Percentiles rank a stretch among this genome's conserved stretches.
Evolutionary conservation across 1,140 invertebrate genomes (phyloP).

Genomic region (Coelopa frigida): DNA sequence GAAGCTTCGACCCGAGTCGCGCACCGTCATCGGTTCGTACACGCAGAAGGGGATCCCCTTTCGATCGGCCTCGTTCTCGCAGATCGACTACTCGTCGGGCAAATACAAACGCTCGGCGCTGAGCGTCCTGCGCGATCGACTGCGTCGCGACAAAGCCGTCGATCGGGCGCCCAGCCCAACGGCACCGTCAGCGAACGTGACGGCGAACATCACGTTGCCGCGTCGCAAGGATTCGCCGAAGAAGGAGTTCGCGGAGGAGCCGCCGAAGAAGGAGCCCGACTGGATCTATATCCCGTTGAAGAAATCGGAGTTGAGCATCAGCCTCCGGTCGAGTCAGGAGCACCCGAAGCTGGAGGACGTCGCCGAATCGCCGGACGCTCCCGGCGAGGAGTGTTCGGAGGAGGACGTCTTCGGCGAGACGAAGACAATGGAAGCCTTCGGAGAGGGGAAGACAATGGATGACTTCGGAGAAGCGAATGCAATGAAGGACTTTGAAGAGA

Average conservation of each 20-base stretch:
- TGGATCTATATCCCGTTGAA: slow-evolving; percentile 39
- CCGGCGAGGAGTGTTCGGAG: slow-evolving; percentile 37
- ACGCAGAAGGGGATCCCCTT: slow-evolving; percentile 57
- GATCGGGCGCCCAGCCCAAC: slow-evolving; percentile 29
- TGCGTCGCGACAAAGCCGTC: slow-evolving; percentile 34
- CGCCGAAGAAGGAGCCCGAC: slow-evolving; percentile 24
- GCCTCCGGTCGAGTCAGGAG: slow-evolving; percentile 36
- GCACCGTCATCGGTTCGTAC: slow-evolving; percentile 52
- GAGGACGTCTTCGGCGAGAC: too few species aligned
- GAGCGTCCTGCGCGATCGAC: slow-evolving; percentile 35
- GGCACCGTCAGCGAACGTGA: slow-evolving; percentile 5
- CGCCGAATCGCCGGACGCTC: slow-evolving; percentile 25
- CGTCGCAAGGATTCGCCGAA: not conserved
- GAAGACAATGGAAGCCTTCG: too few species aligned
- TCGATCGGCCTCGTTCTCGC: slow-evolving; percentile 75
- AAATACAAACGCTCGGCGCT: slow-evolving; percentile 33
- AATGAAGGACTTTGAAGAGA: too few species aligned
- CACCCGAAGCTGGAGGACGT: slow-evolving; percentile 30
- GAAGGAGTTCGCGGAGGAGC: not conserved
- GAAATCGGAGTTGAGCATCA: slow-evolving; percentile 27
- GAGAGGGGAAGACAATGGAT: too few species aligned
- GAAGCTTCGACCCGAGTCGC: slow-evolving; percentile 49
- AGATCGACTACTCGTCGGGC: slow-evolving; percentile 60
- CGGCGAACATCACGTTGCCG: slow-evolving; percentile 2
- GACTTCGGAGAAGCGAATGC: too few species aligned